phyloP scores from a whole-genome alignment of 2,113 vertebrate species.

The Orientallactaga bullata region DNA sequence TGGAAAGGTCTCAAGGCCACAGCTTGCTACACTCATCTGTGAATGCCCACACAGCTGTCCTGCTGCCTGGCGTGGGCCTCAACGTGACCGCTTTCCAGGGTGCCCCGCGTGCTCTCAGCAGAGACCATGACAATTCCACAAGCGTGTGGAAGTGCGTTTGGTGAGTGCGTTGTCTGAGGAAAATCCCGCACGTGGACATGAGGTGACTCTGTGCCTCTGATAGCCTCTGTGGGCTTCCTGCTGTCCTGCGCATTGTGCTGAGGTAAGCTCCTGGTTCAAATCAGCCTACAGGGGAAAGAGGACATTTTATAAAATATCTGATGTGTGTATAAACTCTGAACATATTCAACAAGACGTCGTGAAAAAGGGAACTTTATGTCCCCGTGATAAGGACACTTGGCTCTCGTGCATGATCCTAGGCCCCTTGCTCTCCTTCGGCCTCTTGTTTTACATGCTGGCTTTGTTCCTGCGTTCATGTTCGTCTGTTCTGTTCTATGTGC shows the following conservation, averaged over 20 bases:
- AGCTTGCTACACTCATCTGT: background rate
- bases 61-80: background rate
- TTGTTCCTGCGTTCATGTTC: accelerated
- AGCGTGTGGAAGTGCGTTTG: accelerated
- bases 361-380: background rate
- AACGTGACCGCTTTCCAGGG: background rate
- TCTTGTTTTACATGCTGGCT: too few species aligned
- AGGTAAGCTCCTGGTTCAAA: background rate
- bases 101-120: background rate
- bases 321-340: background rate
- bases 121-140: too few species aligned
- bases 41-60: background rate
- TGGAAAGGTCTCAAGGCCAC: background rate
- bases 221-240: background rate
- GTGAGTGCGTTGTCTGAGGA: too few species aligned
- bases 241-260: accelerated
- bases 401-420: accelerated
- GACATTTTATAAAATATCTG: background rate
- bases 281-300: too few species aligned
- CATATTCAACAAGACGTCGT: background rate
- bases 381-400: background rate
- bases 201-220: accelerated
- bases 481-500: accelerated
- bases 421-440: too few species aligned
- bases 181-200: accelerated